Evolutionary conservation across 2,888 invertebrate species (phyloP), one percentile per base, ranked within the genome.

Genomic region (Sympetrum striolatum): DNA sequence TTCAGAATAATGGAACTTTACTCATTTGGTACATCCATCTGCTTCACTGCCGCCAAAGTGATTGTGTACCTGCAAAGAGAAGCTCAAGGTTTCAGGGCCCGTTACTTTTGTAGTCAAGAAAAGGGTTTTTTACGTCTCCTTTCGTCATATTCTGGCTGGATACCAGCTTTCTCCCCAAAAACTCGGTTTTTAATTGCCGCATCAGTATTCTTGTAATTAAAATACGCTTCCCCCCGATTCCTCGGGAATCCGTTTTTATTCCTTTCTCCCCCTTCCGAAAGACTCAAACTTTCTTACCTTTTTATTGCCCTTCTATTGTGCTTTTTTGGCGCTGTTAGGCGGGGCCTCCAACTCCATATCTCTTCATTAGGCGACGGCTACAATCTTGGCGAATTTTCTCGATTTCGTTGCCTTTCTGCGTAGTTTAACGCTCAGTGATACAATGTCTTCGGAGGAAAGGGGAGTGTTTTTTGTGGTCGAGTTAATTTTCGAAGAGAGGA

Each of bases 171-270:
- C 64, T 25, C 14, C 12, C 25, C 12, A n/a, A 14, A 31, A 25
- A 31, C 73, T 14, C 5, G 25, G 86, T 37, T 60, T 86, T 86
- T 86, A 86, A 86, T 86, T 86, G 86, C 86, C 86, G 39, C 86
- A 64, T 86, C 86, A 86, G 86, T 60, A 86, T 86, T 73, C 73
- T 31, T 14, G 73, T 73, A 73, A 73, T 73, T 73, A 73, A 73
- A 73, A 73, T 31, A 31, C 73, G 73, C 15, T 73, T 25, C 25
- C 31, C 73, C 31, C 73, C 25, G 31, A 31, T 73, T 73, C 31
- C 25, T 73, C 31, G 25, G 44, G 44, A 44, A 44, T 53, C 53
- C 10, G 73, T 73, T 73, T 31, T 73, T 73, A 73, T 22, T 73
- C 73, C 31, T 31, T 31, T 2, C 73, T 25, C 73, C 25, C 58